phyloP scores from a whole-genome alignment of 2,888 invertebrate species.

The Gasteruption jaculator region DNA sequence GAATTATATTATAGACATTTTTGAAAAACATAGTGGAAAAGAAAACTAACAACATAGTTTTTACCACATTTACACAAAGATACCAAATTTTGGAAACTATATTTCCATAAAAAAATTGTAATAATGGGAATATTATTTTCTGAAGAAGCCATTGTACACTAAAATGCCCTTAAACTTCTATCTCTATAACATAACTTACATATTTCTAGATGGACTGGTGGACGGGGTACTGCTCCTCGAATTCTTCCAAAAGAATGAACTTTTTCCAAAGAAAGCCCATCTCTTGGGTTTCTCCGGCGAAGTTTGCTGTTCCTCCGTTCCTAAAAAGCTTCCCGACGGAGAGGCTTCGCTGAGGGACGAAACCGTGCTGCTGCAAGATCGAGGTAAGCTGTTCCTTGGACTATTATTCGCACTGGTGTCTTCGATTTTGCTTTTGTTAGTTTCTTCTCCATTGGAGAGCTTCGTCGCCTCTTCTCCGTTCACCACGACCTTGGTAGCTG shows the following conservation, averaged over 20 bases:
- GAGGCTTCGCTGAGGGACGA: constrained; percentile 71
- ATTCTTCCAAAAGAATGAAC: constrained; percentile 54
- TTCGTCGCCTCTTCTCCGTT: constrained; percentile 27
- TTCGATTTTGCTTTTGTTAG: no score
- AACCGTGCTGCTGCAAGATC: constrained; percentile 58
- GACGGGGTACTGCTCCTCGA: constrained; percentile 36
- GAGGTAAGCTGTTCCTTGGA: constrained; percentile 39
- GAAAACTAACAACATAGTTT: no score
- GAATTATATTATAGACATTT: no score
- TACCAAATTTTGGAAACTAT: no score
- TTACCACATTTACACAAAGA: no score
- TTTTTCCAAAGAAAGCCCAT: constrained; percentile 42
- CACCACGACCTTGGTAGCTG: constrained; percentile 18
- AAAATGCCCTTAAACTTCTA: no score
- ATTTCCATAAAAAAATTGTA: no score
- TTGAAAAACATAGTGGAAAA: no score
- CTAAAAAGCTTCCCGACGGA: constrained; percentile 59
- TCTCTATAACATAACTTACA: no score
- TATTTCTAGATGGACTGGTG: constrained; percentile 51
- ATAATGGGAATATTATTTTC: no score
- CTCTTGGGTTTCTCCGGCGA: constrained; percentile 37
- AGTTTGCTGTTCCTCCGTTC: constrained; percentile 52
- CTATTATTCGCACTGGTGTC: constrained; percentile 34
- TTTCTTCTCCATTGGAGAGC: no score
- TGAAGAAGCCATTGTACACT: no score